Evolutionary conservation across 2,888 invertebrate species (phyloP), one percentile per base, ranked within the genome.

Genomic region (Noctua janthe): DNA sequence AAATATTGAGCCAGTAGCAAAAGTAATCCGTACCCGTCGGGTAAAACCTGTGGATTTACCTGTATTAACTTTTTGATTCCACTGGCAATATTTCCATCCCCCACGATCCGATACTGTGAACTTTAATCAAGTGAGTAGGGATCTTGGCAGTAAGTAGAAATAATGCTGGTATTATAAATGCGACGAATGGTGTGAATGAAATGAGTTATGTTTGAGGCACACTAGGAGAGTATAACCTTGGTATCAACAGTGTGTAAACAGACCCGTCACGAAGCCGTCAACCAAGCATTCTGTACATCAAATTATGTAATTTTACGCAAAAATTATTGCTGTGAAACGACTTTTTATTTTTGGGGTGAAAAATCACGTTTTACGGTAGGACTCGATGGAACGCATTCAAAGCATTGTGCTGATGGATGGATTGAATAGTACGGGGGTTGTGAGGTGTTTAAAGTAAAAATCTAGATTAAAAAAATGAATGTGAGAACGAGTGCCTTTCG

Each of bases 21-120:
- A 20, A 78, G 59, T 81, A 87, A 87, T 85, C 82, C 69, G 54
- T 43, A 82, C 73, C 75, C 74, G 39, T 17, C 67, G 69, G 74
- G 73, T 78, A 74, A 77, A 80, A 82, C 62, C 76, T 62, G 49
- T 47, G 80, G 82, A 84, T 85, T 83, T 81, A 80, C 80, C 43
- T 82, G 80, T 79, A 84, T 88, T 88, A 88, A 84, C 80, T 80
- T 89, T 82, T 79, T 81, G 79, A 89, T 88, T 82, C 64, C 71
- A 74, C 67, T 75, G 74, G 51, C 20, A 59, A 79, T 64, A 83
- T 84, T 84, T 67, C 76, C 81, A 79, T 82, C 75, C 74, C 35
- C 29, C 51, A 39, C 47, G 78, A 83, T 81, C 80, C 69, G 56
- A 74, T 78, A 67, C 76, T 75, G 74, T 20, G 74, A 80, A 78